Conservation (phyloP, 1,140 invertebrate genomes). For the Diprion similis region DNA sequence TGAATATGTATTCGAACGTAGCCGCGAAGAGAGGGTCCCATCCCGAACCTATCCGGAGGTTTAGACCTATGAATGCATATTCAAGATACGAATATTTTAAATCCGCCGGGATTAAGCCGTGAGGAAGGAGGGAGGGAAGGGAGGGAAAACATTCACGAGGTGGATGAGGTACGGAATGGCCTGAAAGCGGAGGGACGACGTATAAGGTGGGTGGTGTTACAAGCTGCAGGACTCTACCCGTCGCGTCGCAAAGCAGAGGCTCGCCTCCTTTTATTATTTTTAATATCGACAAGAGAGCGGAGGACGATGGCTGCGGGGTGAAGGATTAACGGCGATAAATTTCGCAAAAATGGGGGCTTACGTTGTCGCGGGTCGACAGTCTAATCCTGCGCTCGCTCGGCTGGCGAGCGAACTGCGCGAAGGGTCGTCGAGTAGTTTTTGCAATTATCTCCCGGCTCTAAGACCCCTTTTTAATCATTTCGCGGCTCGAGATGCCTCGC, state of each 20-base stretch:
- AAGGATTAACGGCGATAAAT: slow-evolving; percentile 64
- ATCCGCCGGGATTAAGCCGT: slow-evolving; percentile 49
- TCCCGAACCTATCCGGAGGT: background rate
- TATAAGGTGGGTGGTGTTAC: slow-evolving; percentile 10
- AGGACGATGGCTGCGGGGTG: slow-evolving; percentile 35
- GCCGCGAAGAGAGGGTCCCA: background rate
- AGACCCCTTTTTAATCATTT: slow-evolving; percentile 24
- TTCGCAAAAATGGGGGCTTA: slow-evolving; percentile 63
- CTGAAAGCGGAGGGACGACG: too few relatives aligned
- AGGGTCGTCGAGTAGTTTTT: slow-evolving; percentile 45
- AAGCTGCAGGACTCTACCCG: too few relatives aligned
- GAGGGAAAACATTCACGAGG: slow-evolving; percentile 17
- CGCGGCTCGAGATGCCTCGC: slow-evolving; percentile 3
- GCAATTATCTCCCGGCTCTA: slow-evolving; percentile 46
- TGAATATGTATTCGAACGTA: slow-evolving; percentile 18
- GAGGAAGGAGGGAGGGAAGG: too few relatives aligned
- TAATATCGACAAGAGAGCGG: slow-evolving; percentile 46
- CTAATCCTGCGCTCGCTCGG: slow-evolving; percentile 52
- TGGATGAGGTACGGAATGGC: slow-evolving; percentile 17
- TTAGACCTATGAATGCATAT: slow-evolving; percentile 51
- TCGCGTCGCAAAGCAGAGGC: slow-evolving; percentile 25
- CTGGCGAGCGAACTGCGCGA: slow-evolving; percentile 28
- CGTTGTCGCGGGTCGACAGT: slow-evolving; percentile 59
- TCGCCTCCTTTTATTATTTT: slow-evolving; percentile 49
- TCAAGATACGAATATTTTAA: slow-evolving; percentile 58